Evolutionary conservation across 1,140 invertebrate genomes (phyloP), one percentile per base, ranked within the genome.

Genomic region (Drosophila pallidifrons): DNA sequence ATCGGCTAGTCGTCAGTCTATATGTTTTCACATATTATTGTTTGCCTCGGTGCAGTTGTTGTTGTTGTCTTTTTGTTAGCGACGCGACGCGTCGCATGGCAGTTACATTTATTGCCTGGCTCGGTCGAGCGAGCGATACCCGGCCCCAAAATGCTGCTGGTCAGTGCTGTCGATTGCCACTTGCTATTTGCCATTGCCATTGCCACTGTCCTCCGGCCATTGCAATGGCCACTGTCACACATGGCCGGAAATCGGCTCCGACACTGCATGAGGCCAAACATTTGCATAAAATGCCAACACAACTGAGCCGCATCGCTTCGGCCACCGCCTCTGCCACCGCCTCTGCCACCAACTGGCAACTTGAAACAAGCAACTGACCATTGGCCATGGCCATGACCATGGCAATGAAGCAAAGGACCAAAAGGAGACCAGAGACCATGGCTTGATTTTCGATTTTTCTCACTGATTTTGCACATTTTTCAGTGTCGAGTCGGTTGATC

Each of bases 401-500:
- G 57, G 35, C 16, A 25, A 59, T 45, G 35, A 41, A 57, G 25
- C 32, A 11, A 45, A 25, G 32, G 46, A 47, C 43, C 43, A 15
- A 28, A 13, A 41, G 45, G 20, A 43, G 30, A 6, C 30, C 28
- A 52, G 47, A 15, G 35, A 10, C 15, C 15, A 35, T 38, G 46
- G 25, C 71, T 89, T 79, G 80, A 89, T 88, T 88, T 76, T 88
- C 85, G 83, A 88, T 88, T 88, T 89, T 88, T 81, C 81, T 77
- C 77, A 82, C 81, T 88, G 85, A 89, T 88, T 88, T 88, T 89
- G 57, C 71, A 72, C 85, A 88, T 88, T 85, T 88, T 88, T 90
- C 85, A 89, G 80, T 89, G 85, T 81, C 83, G 68, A 66, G 51
- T 54, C 79, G 59, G 20, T 76, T 61, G 75, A 51, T 54, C 49